Evolutionary conservation across 2,888 invertebrate species (phyloP).

Genomic region (Apodemia mormo): DNA sequence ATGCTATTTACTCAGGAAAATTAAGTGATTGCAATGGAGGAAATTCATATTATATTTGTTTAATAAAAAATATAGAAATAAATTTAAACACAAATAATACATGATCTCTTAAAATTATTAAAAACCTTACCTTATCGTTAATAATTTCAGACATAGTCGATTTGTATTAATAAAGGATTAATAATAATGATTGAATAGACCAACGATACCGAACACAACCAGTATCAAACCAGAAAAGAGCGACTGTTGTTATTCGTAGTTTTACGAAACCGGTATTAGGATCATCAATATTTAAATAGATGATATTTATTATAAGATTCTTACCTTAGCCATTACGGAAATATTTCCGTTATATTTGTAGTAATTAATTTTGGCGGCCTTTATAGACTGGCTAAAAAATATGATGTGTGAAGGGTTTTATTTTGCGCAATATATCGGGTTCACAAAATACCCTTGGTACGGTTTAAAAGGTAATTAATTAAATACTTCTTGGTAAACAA

Average conservation of each 20-base stretch:
- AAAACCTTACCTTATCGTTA: constrained; percentile 47
- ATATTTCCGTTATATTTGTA: constrained; percentile 85
- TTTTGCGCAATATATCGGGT: constrained; percentile 7
- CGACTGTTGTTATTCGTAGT: background rate
- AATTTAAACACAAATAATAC: too few relatives aligned
- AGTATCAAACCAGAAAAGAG: background rate
- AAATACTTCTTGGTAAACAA: background rate
- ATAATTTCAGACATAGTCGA: constrained; percentile 46
- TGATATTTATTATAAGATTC: constrained; percentile 30
- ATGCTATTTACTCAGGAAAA: too few relatives aligned
- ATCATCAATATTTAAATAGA: background rate
- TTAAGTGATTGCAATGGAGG: too few relatives aligned
- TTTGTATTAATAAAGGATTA: background rate
- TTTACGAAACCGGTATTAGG: constrained; percentile 21
- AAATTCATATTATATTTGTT: too few relatives aligned
- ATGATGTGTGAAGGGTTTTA: constrained; percentile 15
- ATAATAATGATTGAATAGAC: background rate
- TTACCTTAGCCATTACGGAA: constrained; percentile 86
- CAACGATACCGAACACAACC: background rate
- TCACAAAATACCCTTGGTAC: background rate
- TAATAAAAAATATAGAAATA: too few relatives aligned
- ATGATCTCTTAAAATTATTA: background rate
- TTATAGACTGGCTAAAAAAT: constrained; percentile 31
- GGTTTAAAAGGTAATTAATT: background rate
- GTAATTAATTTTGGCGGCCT: constrained; percentile 83